These are phyloP conservation scores for Digitonthophagus gazella DNA, from an alignment of 2,888 invertebrate genomes.

Conservation along the genomic window DNA sequence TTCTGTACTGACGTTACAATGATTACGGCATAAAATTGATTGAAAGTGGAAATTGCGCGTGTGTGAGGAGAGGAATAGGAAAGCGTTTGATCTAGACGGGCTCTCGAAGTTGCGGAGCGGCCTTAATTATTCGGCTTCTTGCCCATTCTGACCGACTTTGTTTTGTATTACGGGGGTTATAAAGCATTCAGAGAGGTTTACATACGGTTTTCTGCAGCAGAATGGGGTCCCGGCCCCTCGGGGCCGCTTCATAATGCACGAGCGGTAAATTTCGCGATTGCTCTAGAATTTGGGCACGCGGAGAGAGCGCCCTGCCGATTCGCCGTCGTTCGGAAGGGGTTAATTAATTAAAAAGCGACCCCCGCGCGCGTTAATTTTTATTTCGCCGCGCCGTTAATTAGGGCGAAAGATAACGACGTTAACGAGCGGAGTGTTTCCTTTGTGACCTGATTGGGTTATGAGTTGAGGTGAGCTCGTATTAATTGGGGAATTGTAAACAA, in stretches of 20 bases:
- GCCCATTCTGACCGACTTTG: conserved; percentile 32
- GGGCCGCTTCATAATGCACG: background rate
- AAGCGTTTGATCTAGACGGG: background rate
- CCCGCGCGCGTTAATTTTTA: background rate
- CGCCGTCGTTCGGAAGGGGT: background rate
- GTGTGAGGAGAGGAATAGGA: too few relatives aligned
- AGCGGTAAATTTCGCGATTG: background rate
- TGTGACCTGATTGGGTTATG: conserved; percentile 6
- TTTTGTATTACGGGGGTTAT: conserved; percentile 32
- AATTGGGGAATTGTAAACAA: conserved; percentile 19
- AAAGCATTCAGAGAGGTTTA: conserved; percentile 29
- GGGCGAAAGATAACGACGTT: background rate
- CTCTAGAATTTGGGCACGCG: background rate
- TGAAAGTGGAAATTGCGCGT: too few relatives aligned
- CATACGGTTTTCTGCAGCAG: background rate
- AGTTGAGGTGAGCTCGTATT: conserved; percentile 6
- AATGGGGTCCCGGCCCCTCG: background rate
- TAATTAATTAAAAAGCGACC: background rate
- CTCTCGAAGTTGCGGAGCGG: conserved; percentile 25
- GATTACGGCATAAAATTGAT: too few relatives aligned
- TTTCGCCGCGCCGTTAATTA: background rate
- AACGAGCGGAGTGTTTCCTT: conserved; percentile 4
- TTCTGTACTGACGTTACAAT: too few relatives aligned
- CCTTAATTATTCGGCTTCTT: conserved; percentile 34
- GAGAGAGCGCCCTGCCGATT: background rate